These are phyloP conservation scores for Apis dorsata DNA, from an alignment of 1,140 invertebrate species.

Conservation along the genomic window DNA sequence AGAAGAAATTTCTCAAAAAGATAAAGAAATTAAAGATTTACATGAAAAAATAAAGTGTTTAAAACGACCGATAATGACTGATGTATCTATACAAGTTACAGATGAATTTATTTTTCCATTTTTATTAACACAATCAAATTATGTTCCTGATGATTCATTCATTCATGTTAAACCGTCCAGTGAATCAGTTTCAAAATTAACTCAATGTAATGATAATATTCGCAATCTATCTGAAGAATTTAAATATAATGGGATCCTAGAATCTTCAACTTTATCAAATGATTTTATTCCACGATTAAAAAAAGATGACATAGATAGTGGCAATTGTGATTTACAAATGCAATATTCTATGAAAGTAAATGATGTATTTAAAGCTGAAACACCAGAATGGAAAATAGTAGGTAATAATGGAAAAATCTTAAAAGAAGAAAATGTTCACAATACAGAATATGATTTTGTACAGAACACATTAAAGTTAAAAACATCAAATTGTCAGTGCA, in stretches of 20 bases:
- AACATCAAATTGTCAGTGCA: constrained; percentile 51
- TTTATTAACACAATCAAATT: constrained; percentile 37
- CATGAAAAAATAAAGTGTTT: constrained; percentile 75
- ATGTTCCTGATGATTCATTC: constrained; percentile 54
- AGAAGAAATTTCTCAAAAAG: constrained; percentile 77
- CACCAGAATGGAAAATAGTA: neutral
- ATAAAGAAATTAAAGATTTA: constrained; percentile 81
- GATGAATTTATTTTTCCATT: constrained; percentile 55
- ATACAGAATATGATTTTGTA: constrained; percentile 77
- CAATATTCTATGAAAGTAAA: constrained; percentile 20
- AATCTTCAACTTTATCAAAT: constrained; percentile 43
- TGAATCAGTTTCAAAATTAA: constrained; percentile 34
- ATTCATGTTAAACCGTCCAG: constrained; percentile 33
- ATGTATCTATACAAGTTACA: constrained; percentile 70
- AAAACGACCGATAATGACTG: constrained; percentile 38
- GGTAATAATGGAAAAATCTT: constrained; percentile 11
- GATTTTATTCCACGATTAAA: constrained; percentile 37
- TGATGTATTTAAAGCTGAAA: constrained; percentile 33
- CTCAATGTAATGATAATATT: constrained; percentile 44
- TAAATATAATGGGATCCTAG: constrained; percentile 48
- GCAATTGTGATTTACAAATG: constrained; percentile 7
- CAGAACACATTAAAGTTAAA: constrained; percentile 79
- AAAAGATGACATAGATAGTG: constrained; percentile 65
- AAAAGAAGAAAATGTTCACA: constrained; percentile 75
- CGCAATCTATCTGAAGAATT: constrained; percentile 32